A percentile compares a stretch with the other conserved stretches of the same genome.
Evolutionary conservation across 2,888 invertebrate genomes (phyloP).

Genomic region (Acrobasis consociella): DNA sequence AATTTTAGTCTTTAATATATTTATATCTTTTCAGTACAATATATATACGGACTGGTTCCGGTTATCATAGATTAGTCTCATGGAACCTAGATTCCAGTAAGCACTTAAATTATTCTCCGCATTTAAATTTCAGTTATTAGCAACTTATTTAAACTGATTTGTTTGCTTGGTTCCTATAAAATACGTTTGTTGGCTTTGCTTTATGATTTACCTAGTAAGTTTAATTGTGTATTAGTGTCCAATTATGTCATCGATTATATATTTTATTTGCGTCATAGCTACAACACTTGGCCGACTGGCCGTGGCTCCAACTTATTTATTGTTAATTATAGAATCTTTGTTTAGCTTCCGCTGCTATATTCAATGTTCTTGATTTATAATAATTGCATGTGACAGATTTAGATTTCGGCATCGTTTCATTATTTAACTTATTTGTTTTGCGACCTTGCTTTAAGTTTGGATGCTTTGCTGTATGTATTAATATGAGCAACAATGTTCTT

Average conservation of each 20-base stretch:
- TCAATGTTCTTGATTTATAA: conserved; percentile 47
- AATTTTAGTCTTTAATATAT: too few relatives aligned
- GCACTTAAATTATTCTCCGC: too few relatives aligned
- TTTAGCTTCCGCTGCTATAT: conserved; percentile 59
- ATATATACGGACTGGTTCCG: too few relatives aligned
- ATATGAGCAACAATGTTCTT: conserved; percentile 34
- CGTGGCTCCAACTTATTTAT: conserved; percentile 50
- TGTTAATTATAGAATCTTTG: conserved; percentile 62
- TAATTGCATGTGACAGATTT: conserved; percentile 47
- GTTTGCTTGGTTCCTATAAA: conserved; percentile 4
- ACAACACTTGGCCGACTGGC: conserved; percentile 45
- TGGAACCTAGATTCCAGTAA: too few relatives aligned
- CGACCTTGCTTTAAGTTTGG: conserved; percentile 45
- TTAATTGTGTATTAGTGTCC: neutral
- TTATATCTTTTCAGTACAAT: too few relatives aligned
- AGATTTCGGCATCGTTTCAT: conserved; percentile 36
- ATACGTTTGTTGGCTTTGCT: neutral
- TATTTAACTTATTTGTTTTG: conserved; percentile 34
- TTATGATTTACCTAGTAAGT: neutral
- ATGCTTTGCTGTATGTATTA: conserved; percentile 49
- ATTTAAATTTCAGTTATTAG: too few relatives aligned
- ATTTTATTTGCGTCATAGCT: conserved; percentile 52
- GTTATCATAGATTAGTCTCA: too few relatives aligned
- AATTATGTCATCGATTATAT: conserved; percentile 11
- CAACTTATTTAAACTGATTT: neutral